phyloP scores from a whole-genome alignment of 2,113 vertebrate genomes.

The Lepus timidus region DNA sequence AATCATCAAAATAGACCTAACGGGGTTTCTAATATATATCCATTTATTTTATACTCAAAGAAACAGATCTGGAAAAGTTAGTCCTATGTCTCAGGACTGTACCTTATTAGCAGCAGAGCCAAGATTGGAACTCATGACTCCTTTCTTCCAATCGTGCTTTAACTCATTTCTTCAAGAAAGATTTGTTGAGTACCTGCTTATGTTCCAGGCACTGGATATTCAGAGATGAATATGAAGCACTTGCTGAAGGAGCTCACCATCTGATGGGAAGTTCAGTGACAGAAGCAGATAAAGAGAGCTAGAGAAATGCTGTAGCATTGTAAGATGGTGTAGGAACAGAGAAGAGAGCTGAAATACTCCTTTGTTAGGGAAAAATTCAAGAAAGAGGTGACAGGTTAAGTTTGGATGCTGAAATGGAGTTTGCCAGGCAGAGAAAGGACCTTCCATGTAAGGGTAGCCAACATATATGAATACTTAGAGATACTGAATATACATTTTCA shows the following conservation, averaged over 20 bases:
- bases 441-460: background rate
- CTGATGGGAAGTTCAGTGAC: background rate
- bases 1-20: background rate
- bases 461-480: background rate
- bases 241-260: background rate
- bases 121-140: background rate
- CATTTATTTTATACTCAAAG: slow-evolving; percentile 34
- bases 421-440: background rate
- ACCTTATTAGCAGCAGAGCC: background rate
- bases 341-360: background rate
- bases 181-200: background rate
- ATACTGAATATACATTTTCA: background rate
- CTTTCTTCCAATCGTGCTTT: background rate
- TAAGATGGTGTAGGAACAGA: background rate
- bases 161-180: slow-evolving; percentile 27
- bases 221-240: background rate
- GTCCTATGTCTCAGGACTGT: background rate
- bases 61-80: background rate
- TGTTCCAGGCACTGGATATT: background rate
- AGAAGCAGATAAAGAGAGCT: background rate
- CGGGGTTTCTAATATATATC: background rate
- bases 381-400: background rate
- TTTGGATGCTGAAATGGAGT: background rate
- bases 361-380: background rate
- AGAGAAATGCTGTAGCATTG: background rate